phyloP scores from a whole-genome alignment of 2,113 vertebrate species.

The Thunnus maccoyii region DNA sequence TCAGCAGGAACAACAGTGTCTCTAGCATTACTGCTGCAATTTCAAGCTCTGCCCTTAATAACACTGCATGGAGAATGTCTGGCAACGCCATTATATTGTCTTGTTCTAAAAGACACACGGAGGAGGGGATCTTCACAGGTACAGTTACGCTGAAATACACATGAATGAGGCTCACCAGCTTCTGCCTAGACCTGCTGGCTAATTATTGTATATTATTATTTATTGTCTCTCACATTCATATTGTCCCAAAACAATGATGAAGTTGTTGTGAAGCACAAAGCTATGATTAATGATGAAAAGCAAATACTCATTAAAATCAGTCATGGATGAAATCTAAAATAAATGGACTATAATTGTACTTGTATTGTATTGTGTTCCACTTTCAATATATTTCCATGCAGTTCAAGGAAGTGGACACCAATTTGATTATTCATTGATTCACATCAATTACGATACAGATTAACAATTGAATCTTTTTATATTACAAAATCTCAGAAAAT shows the following conservation, averaged over 20 bases:
- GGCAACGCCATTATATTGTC: conserved; percentile 55
- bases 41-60: conserved; percentile 58
- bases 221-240: conserved; percentile 34
- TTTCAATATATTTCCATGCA: not conserved
- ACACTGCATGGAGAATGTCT: conserved; percentile 34
- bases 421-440: not conserved
- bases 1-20: conserved; percentile 28
- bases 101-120: conserved; percentile 24
- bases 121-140: conserved; percentile 29
- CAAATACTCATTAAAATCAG: conserved; percentile 57
- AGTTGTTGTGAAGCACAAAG: conserved; percentile 37
- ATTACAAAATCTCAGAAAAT: not conserved
- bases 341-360: conserved; percentile 43
- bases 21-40: conserved; percentile 37
- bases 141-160: conserved; percentile 49
- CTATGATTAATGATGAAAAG: conserved; percentile 52
- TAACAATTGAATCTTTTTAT: not conserved
- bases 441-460: not conserved
- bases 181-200: conserved; percentile 47
- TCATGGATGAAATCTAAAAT: conserved; percentile 51
- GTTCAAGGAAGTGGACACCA: not conserved
- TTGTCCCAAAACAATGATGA: conserved; percentile 39
- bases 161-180: conserved; percentile 40
- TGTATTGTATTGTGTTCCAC: conserved; percentile 5
- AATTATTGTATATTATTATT: conserved; percentile 39